Percentiles rank a stretch among this genome's conserved stretches.
These are phyloP conservation scores for Nylanderia fulva DNA, from an alignment of 1,140 invertebrate genomes.

Conservation along the genomic window DNA sequence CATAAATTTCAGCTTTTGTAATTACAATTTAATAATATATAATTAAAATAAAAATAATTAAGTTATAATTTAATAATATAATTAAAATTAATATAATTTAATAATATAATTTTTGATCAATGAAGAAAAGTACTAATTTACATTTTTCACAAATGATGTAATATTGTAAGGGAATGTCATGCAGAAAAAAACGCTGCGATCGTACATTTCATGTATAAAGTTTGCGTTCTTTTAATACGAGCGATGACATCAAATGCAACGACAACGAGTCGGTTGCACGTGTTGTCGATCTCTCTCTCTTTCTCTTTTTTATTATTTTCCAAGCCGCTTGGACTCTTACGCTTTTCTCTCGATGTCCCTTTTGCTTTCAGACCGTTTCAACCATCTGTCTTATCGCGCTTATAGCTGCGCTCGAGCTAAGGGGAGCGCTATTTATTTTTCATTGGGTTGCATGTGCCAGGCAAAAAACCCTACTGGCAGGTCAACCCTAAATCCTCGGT, in stretches of 20 bases:
- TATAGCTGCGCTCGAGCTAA: constrained; percentile 8
- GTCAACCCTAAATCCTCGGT: constrained; percentile 41
- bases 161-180: too few species aligned
- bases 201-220: neutral
- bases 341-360: constrained; percentile 32
- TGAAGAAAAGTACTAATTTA: neutral
- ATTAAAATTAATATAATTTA: too few species aligned
- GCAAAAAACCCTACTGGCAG: constrained; percentile 25
- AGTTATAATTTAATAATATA: too few species aligned
- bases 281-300: constrained; percentile 36
- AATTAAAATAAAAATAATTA: too few species aligned
- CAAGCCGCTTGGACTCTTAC: neutral
- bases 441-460: constrained; percentile 24
- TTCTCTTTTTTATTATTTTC: too few species aligned
- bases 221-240: neutral
- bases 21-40: too few species aligned
- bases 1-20: neutral
- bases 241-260: neutral
- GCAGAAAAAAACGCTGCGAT: neutral
- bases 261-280: constrained; percentile 27
- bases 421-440: constrained; percentile 69
- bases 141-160: neutral
- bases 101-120: neutral
- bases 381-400: constrained; percentile 65
- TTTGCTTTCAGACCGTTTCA: constrained; percentile 33